Percentiles rank a stretch among this genome's conserved stretches.
Evolutionary conservation across 2,797 vertebrate genomes (phyloP).

Genomic region (Stomatorhinus walkeri): DNA sequence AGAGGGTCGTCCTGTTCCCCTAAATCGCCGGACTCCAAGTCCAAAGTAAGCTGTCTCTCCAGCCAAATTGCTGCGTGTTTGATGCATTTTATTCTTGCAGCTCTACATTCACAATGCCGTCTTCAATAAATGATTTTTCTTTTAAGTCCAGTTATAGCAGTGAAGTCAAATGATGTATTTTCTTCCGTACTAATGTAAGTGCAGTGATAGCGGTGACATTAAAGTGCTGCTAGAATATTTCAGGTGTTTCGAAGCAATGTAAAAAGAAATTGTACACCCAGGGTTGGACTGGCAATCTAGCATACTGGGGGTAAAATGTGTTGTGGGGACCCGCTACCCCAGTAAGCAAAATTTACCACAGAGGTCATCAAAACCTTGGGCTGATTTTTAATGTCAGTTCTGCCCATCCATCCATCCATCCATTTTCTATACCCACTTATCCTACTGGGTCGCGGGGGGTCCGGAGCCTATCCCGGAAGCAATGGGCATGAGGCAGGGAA

Average conservation of each 20-base stretch:
- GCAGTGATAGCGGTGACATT: not conserved
- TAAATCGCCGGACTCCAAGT: constrained; percentile 25
- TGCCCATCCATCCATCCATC: no score
- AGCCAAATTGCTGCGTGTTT: not conserved
- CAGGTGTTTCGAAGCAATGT: not conserved
- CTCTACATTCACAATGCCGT: not conserved
- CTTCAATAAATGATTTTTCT: not conserved
- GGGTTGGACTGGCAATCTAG: not conserved
- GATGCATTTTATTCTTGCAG: not conserved
- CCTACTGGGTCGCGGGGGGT: no score
- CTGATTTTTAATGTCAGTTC: not conserved
- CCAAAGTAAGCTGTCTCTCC: constrained; percentile 32
- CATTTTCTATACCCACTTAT: no score
- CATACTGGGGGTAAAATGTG: not conserved
- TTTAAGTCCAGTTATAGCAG: not conserved
- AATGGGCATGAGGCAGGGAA: no score
- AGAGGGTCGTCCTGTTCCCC: constrained; percentile 31
- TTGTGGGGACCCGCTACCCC: not conserved
- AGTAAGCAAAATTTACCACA: not conserved
- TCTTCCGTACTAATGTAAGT: not conserved
- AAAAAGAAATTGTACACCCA: not conserved
- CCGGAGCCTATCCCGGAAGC: no score
- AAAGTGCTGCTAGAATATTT: not conserved
- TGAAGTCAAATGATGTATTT: not conserved
- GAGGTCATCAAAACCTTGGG: not conserved